A percentile compares a stretch with the other conserved stretches of the same genome.
phyloP scores from a whole-genome alignment of 1,140 invertebrate genomes.

The Tetraneura akinire region DNA sequence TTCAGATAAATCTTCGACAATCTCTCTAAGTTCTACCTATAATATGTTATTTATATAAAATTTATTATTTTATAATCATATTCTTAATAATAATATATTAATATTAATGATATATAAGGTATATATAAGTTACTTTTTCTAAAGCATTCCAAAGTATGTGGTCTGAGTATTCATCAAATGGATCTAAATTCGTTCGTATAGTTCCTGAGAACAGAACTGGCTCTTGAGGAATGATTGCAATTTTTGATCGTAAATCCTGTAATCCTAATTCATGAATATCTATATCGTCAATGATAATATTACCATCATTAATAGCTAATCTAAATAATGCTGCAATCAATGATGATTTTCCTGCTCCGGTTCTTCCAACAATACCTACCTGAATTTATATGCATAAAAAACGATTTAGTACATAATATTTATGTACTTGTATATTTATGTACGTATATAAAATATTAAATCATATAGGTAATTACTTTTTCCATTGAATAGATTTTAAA shows the following conservation, averaged over 20 bases:
- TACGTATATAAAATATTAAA: background rate
- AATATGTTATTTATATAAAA: background rate
- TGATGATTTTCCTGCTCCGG: slow-evolving; percentile 90
- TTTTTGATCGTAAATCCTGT: slow-evolving; percentile 68
- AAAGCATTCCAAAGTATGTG: slow-evolving; percentile 64
- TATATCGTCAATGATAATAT: slow-evolving; percentile 69
- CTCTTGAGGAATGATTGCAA: slow-evolving; percentile 80
- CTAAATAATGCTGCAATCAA: slow-evolving; percentile 81
- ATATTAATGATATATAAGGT: background rate
- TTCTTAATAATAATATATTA: background rate
- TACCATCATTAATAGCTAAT: slow-evolving; percentile 65
- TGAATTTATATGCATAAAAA: slow-evolving; percentile 39
- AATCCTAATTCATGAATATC: slow-evolving; percentile 68
- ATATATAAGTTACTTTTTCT: slow-evolving; percentile 58
- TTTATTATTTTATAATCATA: background rate
- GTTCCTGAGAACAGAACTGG: slow-evolving; percentile 75
- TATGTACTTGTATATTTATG: no score
- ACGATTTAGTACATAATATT: background rate
- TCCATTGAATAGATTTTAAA: slow-evolving; percentile 63
- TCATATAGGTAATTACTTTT: slow-evolving; percentile 61
- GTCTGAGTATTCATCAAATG: slow-evolving; percentile 67
- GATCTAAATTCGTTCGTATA: slow-evolving; percentile 81
- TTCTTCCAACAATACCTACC: slow-evolving; percentile 78
- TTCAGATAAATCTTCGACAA: slow-evolving; percentile 53
- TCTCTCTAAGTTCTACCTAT: slow-evolving; percentile 55